Evolutionary conservation across 2,888 invertebrate genomes (phyloP), one percentile per base, ranked within the genome.

Genomic region (Lepidocyrtoides sp.): DNA sequence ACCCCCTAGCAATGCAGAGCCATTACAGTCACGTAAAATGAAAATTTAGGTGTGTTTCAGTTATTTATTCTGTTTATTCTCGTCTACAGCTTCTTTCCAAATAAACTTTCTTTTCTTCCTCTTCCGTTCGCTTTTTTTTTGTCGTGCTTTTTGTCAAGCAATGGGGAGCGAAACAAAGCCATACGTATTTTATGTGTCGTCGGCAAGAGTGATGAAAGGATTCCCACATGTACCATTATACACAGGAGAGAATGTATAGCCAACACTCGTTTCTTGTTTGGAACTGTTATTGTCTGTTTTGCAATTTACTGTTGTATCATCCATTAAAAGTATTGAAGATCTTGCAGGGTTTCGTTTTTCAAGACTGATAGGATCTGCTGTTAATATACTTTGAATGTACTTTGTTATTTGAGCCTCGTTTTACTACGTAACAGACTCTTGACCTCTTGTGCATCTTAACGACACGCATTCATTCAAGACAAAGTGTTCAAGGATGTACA

Each of bases 21-120:
- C 79, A 87, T 87, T 79, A 51, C 87, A 87, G 87, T 87, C 87
- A 87, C 87, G 87, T 87, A 75, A 86, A 63, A 86, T 79, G 87
- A 87, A 66, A 87, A 79, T 87, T 87, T 87, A 87, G 77, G 79
- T 79, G 87, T 60, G 44, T 10, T 85, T 57, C 36, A 87, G 63
- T 87, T 87, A 79, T 87, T 63, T 12, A 36, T 12, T 41, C 2
- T 41, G 41, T 72, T 72, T 32, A 26, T 75, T 72, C 51, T 51
- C 7, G 66, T 84, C 26, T 69, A 17, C 44, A n/a, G 82, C 66
- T 85, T 85, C 85, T 85, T 85, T 75, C 32, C 85, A 29, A 66
- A 66, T 51, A 14, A 66, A 83, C 83, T 83, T 83, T 1, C n/a
- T n/a, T 32, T 44, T 84, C 20, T 17, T n/a, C 57, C 69, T 72